phyloP scores from a whole-genome alignment of 2,113 vertebrate genomes.

The Eublepharis macularius region DNA sequence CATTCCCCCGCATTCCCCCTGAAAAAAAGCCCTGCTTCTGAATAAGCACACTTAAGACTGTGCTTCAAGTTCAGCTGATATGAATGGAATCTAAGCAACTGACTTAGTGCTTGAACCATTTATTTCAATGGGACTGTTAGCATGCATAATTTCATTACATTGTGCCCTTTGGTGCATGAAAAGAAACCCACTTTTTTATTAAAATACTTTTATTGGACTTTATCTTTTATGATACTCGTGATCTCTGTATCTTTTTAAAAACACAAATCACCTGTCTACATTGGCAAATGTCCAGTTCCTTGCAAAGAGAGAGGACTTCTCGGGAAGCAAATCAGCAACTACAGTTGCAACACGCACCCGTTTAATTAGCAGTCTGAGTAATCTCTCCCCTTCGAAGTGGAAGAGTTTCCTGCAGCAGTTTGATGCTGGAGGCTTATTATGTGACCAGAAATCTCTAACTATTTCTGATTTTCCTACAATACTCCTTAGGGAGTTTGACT shows the following conservation, averaged over 20 bases:
- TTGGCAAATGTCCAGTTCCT: not conserved
- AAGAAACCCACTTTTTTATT: not conserved
- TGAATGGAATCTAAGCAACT: not conserved
- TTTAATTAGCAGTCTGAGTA: not conserved
- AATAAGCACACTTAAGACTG: not conserved
- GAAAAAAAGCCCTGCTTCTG: not conserved
- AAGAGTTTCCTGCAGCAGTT: constrained; percentile 33
- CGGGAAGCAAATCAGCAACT: not conserved
- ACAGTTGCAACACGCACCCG: not conserved
- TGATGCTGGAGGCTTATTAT: constrained; percentile 20
- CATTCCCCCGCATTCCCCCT: no score
- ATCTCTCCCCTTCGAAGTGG: not conserved
- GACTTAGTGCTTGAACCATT: not conserved
- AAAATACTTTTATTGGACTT: not conserved
- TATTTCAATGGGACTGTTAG: not conserved
- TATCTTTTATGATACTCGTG: not conserved
- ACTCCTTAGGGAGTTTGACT: not conserved
- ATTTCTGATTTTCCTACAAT: not conserved
- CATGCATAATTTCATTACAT: not conserved
- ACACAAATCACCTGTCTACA: not conserved
- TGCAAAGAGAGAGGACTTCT: not conserved
- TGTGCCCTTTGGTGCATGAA: not conserved
- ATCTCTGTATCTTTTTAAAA: not conserved
- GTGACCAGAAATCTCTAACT: not conserved
- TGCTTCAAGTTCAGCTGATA: not conserved